These are phyloP conservation scores for Cyclophora punctaria DNA, from an alignment of 2,888 invertebrate genomes.

Conservation along the genomic window DNA sequence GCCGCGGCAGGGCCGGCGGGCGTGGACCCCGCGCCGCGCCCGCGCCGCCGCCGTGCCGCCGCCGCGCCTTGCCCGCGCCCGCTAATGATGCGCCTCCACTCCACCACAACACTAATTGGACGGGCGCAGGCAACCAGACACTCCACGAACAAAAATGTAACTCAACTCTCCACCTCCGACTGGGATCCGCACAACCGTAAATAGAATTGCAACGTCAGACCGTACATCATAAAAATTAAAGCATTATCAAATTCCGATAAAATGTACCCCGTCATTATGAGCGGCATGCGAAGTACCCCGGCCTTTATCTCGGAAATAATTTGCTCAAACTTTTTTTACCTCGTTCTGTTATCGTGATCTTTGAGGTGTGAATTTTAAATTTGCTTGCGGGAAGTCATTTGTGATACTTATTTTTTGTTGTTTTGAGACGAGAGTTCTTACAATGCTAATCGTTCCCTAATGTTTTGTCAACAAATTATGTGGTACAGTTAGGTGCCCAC, in stretches of 20 bases:
- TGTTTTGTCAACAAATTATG: conserved; percentile 25
- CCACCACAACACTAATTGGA: conserved; percentile 68
- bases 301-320: conserved; percentile 41
- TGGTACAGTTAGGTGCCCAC: conserved; percentile 30
- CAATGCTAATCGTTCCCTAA: conserved; percentile 27
- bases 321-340: conserved; percentile 38
- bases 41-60: background rate
- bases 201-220: conserved; percentile 35
- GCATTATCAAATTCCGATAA: conserved; percentile 42
- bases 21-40: conserved; percentile 29
- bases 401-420: conserved; percentile 26
- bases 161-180: conserved; percentile 22
- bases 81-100: conserved; percentile 66
- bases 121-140: conserved; percentile 36
- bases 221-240: conserved; percentile 37
- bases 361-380: conserved; percentile 53
- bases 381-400: conserved; percentile 36
- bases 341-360: conserved; percentile 50
- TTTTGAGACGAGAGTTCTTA: conserved; percentile 21
- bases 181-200: conserved; percentile 44
- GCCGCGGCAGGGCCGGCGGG: conserved; percentile 25
- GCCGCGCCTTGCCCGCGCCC: conserved; percentile 27
- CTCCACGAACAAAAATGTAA: conserved; percentile 53
- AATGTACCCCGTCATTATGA: conserved; percentile 33
- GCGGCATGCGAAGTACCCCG: conserved; percentile 29